Conservation (phyloP, 2,888 invertebrate genomes). For the Theodoxus fluviatilis region DNA sequence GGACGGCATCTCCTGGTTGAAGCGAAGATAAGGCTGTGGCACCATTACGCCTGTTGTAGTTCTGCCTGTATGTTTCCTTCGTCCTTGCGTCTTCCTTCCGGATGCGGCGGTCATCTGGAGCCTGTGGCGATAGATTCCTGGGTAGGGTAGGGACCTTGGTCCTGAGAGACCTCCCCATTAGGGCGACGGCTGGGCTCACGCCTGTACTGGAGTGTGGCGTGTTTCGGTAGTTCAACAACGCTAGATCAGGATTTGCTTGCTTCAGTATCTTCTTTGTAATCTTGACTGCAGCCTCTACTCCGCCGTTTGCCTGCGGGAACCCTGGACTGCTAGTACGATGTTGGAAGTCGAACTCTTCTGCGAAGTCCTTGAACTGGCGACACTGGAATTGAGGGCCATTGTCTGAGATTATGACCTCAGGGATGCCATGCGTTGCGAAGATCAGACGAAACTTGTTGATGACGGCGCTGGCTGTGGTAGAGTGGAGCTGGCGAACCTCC, state of each 20-base stretch:
- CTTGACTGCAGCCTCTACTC: slow-evolving; percentile 11
- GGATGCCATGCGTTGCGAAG: slow-evolving; percentile 16
- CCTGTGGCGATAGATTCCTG: background rate
- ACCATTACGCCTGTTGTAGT: slow-evolving; percentile 10
- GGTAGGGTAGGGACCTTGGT: slow-evolving; percentile 3
- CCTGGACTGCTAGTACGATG: slow-evolving; percentile 18
- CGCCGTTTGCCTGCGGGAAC: slow-evolving; percentile 21
- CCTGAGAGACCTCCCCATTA: slow-evolving; percentile 13
- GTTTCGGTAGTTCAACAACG: slow-evolving; percentile 16
- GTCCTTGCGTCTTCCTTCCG: background rate
- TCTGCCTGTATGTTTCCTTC: background rate
- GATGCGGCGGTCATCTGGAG: background rate
- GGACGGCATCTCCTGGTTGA: background rate
- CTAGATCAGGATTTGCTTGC: background rate
- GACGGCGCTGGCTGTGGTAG: background rate
- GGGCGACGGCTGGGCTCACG: background rate
- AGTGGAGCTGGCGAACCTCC: background rate
- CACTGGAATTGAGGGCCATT: slow-evolving; percentile 23
- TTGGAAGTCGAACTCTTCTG: background rate
- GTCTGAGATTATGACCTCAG: slow-evolving; percentile 11
- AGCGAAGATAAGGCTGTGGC: background rate
- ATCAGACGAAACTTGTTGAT: background rate
- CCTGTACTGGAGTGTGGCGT: slow-evolving; percentile 21
- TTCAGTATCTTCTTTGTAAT: slow-evolving; percentile 4
- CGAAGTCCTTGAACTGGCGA: slow-evolving; percentile 5